phyloP scores from a whole-genome alignment of 2,797 vertebrate species.

The Champsocephalus gunnari region DNA sequence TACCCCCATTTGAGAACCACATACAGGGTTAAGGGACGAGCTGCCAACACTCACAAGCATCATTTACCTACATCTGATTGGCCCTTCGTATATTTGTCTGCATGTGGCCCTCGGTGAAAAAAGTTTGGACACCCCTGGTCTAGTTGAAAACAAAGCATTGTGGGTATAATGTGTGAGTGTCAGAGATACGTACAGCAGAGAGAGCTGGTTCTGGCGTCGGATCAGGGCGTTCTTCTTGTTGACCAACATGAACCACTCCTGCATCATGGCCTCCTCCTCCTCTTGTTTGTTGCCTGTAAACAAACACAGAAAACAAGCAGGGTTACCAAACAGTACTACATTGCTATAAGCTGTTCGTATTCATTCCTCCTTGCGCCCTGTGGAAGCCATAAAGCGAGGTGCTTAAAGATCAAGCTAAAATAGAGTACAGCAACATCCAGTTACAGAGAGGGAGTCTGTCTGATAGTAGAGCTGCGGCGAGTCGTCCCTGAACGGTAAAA shows the following conservation, averaged over 20 bases:
- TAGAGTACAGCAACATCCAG: not conserved
- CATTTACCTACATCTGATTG: no score
- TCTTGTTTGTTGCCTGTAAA: constrained; percentile 94
- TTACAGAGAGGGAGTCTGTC: not conserved
- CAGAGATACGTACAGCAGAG: constrained; percentile 90
- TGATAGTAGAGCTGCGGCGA: no score
- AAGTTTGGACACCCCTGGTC: no score
- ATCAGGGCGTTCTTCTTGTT: constrained; percentile 99
- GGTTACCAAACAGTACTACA: constrained; percentile 4
- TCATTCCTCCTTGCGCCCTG: not conserved
- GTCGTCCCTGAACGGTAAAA: no score
- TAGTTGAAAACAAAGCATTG: no score
- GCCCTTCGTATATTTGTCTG: no score
- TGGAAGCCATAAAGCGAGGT: not conserved
- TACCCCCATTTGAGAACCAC: no score
- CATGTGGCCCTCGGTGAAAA: no score
- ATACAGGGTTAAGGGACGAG: no score
- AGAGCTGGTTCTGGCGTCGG: constrained; percentile 97
- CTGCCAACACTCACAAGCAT: no score
- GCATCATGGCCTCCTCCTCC: constrained; percentile 99
- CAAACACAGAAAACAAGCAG: constrained; percentile 26
- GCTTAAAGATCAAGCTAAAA: not conserved
- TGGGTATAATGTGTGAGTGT: no score
- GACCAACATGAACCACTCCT: constrained; percentile 99
- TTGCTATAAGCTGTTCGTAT: not conserved